Conservation (phyloP, 2,797 vertebrate genomes). For the Notamacropus eugenii region DNA sequence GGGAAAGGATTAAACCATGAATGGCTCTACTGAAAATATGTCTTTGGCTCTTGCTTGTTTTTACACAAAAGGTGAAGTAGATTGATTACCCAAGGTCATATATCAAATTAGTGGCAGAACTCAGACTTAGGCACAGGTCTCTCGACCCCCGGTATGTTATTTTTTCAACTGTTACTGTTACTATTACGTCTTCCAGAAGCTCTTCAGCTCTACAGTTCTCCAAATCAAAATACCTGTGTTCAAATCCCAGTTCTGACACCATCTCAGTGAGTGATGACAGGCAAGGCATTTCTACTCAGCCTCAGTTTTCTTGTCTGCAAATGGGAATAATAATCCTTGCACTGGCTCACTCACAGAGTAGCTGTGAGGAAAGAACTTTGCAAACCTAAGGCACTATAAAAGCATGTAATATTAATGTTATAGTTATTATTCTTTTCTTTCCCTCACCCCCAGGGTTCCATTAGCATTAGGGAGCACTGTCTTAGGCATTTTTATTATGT, state of each 20-base stretch:
- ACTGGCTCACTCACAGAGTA: not conserved
- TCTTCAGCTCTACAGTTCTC: not conserved
- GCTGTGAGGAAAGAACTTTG: not conserved
- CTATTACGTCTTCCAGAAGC: not conserved
- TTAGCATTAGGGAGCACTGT: not conserved
- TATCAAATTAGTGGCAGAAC: not conserved
- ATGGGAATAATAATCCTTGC: not conserved
- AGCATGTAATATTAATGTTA: not conserved
- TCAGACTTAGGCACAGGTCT: not conserved
- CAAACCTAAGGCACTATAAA: not conserved
- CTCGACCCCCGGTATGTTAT: not conserved
- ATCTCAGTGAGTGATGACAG: not conserved
- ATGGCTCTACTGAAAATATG: not conserved
- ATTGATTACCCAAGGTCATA: not conserved
- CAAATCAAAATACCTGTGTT: not conserved
- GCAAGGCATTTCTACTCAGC: not conserved
- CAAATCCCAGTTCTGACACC: not conserved
- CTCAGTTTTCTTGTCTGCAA: not conserved
- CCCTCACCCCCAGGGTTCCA: not conserved
- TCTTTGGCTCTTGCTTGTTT: not conserved
- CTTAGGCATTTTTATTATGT: slow-evolving; percentile 50
- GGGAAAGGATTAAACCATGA: not conserved
- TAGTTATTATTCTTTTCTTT: not conserved
- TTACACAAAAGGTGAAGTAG: not conserved
- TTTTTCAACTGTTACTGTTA: not conserved